Evolutionary conservation across 2,113 vertebrate species (phyloP).

Genomic region (Pollachius pollachius): DNA sequence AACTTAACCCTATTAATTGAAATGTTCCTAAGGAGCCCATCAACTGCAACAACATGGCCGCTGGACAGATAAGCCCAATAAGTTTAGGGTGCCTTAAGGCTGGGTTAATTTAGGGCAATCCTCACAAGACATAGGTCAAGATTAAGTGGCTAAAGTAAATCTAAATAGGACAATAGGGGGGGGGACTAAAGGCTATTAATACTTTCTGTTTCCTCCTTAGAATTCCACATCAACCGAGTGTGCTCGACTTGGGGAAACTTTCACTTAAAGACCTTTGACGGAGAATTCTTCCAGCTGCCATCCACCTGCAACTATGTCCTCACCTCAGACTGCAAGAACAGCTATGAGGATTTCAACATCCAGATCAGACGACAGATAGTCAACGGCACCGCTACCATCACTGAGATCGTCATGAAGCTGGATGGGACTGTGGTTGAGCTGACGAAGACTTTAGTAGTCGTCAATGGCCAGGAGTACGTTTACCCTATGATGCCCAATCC

Average conservation of each 20-base stretch:
- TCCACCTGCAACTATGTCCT: constrained; percentile 85
- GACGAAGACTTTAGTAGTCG: constrained; percentile 39
- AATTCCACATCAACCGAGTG: constrained; percentile 74
- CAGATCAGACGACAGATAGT: constrained; percentile 72
- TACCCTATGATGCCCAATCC: neutral
- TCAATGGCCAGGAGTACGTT: constrained; percentile 79
- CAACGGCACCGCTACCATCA: constrained; percentile 57
- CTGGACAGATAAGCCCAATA: too few relatives aligned
- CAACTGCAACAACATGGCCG: too few relatives aligned
- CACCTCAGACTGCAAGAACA: constrained; percentile 68
- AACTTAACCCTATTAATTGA: too few relatives aligned
- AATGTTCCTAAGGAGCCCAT: too few relatives aligned
- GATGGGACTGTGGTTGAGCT: constrained; percentile 74
- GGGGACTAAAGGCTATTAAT: too few relatives aligned
- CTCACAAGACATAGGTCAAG: too few relatives aligned
- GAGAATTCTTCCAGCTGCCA: constrained; percentile 77
- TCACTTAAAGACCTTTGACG: constrained; percentile 90
- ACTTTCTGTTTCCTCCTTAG: constrained; percentile 7
- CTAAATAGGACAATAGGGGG: too few relatives aligned
- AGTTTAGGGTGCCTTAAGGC: too few relatives aligned
- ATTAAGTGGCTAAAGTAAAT: too few relatives aligned
- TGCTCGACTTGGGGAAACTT: constrained; percentile 90
- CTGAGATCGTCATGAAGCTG: constrained; percentile 65
- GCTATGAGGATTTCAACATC: constrained; percentile 79
- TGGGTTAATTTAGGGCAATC: too few relatives aligned